phyloP scores from a whole-genome alignment of 2,113 vertebrate species.

The Phoxinus phoxinus region DNA sequence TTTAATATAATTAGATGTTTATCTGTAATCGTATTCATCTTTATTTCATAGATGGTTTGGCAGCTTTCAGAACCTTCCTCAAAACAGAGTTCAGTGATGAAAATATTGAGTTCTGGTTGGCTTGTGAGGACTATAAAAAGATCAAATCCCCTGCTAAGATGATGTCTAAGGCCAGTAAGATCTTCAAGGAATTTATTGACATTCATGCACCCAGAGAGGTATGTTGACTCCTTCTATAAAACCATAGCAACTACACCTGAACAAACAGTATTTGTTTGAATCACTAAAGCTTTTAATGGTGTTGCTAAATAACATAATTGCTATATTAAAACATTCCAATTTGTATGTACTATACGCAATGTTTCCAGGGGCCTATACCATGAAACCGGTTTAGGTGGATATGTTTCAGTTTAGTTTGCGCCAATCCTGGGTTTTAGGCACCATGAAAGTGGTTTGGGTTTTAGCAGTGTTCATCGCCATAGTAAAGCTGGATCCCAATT shows the following conservation, averaged over 20 bases:
- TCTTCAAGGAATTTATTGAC: conserved; percentile 92
- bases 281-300: background rate
- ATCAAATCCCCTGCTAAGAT: conserved; percentile 84
- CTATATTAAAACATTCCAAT: background rate
- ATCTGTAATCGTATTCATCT: conserved; percentile 5
- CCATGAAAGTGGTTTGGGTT: too few species aligned
- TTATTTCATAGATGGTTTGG: conserved; percentile 81
- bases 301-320: background rate
- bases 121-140: conserved; percentile 94
- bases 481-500: too few species aligned
- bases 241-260: background rate
- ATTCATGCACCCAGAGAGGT: conserved; percentile 91
- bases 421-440: too few species aligned
- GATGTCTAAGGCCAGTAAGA: conserved; percentile 85
- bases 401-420: too few species aligned
- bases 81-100: conserved; percentile 95
- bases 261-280: conserved; percentile 4
- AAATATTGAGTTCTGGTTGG: conserved; percentile 98
- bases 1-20: conserved; percentile 13
- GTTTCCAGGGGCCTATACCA: background rate
- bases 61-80: conserved; percentile 88
- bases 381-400: too few species aligned
- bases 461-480: too few species aligned
- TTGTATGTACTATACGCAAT: background rate
- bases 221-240: conserved; percentile 24